Conservation (phyloP, 2,113 vertebrate genomes). For the Tricholaema leucomelas region DNA sequence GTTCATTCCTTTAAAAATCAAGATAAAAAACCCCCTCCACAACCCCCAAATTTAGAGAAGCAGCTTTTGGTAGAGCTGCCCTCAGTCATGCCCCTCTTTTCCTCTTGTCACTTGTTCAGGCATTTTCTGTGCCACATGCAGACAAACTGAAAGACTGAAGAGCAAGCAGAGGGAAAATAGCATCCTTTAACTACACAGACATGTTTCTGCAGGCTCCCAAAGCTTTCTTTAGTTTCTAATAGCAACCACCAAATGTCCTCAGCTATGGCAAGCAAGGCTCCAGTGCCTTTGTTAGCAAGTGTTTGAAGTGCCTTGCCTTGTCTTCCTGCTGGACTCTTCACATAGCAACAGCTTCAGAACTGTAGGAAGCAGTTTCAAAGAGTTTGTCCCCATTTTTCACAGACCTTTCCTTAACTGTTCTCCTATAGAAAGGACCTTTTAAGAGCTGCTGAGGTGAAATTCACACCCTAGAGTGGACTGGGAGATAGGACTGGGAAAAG, state of each 20-base stretch:
- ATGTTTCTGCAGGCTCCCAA: constrained; percentile 43
- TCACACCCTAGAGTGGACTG: not conserved
- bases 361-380: not conserved
- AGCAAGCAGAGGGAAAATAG: constrained; percentile 19
- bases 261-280: constrained; percentile 33
- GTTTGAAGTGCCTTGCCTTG: constrained; percentile 17
- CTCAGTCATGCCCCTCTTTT: not conserved
- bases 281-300: constrained; percentile 39
- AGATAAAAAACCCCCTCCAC: not conserved
- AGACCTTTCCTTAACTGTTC: constrained; percentile 3
- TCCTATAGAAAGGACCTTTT: not conserved
- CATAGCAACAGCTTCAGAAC: constrained; percentile 26
- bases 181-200: not conserved
- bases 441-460: not conserved
- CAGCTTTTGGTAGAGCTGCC: not conserved
- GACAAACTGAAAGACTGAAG: constrained; percentile 9
- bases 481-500: not conserved
- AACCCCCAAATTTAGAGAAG: not conserved
- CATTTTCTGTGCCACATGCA: not conserved
- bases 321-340: constrained; percentile 26
- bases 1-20: not conserved
- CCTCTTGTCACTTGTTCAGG: not conserved
- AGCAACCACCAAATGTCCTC: constrained; percentile 66
- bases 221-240: constrained; percentile 61
- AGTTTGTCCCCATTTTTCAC: constrained; percentile 7